Conservation (phyloP, 2,797 vertebrate species). For the Eulemur coronatus region DNA sequence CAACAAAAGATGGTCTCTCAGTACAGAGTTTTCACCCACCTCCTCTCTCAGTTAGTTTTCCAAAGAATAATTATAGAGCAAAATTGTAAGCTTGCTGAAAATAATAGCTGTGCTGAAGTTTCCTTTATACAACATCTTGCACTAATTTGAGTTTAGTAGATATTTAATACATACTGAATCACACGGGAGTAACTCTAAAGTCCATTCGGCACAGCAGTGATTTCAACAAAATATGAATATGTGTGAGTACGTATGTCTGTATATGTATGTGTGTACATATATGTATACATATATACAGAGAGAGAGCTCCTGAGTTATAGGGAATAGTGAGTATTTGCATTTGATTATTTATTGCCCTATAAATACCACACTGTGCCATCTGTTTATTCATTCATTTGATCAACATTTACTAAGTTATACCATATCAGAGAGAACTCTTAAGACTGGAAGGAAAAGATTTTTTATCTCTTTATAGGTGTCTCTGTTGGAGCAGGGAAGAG, state of each 20-base stretch:
- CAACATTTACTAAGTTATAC: not conserved
- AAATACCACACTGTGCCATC: not conserved
- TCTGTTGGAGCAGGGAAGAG: not conserved
- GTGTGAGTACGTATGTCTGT: not conserved
- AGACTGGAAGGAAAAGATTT: not conserved
- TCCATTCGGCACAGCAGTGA: not conserved
- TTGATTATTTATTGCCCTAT: not conserved
- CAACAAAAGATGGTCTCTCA: conserved; percentile 38
- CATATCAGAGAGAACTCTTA: not conserved
- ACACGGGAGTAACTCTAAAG: not conserved
- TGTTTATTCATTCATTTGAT: not conserved
- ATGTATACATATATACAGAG: accelerated
- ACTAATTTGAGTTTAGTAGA: not conserved
- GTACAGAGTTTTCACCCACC: conserved; percentile 17
- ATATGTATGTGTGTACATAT: too few species aligned
- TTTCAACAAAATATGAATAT: not conserved
- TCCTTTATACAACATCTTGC: not conserved
- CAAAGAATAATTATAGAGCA: conserved; percentile 36
- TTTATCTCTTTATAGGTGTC: not conserved
- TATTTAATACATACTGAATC: not conserved
- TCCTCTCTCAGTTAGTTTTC: conserved; percentile 19
- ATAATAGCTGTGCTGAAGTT: not conserved
- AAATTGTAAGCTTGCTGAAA: conserved; percentile 22
- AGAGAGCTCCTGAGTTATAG: not conserved
- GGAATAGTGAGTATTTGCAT: not conserved